Evolutionary conservation across 2,888 invertebrate genomes (phyloP), one percentile per base, ranked within the genome.

Genomic region (Hanleya hanleyi): DNA sequence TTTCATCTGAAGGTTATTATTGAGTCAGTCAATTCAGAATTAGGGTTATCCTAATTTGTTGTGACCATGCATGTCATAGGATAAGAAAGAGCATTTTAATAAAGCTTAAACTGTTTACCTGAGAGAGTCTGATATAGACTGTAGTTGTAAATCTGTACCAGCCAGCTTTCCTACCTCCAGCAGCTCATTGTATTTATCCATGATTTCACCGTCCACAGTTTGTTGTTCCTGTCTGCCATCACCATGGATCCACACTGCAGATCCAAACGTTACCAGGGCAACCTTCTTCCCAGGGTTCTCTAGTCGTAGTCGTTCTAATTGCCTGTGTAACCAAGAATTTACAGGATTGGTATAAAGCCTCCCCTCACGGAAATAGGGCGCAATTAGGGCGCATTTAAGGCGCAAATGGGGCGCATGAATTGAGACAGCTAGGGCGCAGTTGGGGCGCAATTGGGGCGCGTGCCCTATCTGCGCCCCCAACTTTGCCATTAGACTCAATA

Each of bases 251-350:
- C 75, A 67, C n/a, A 87, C 82, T 1, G 80, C 78, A 22, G 81
- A 81, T 1, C 81, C 83, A 74, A 88, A 88, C 9, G 79, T 80
- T 6, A 84, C 80, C 51, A 88, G 67, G 47, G 83, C 81, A 33
- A 87, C 84, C 66, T 77, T 76, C 61, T 84, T 85, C n/a, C 84
- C 80, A 12, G 86, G 86, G 15, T 83, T 69, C 64, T 87, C 87
- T 9, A 81, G 70, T 49, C 84, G 80, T 61, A 87, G 70, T 41
- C 83, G 78, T 71, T 87, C 86, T 49, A 86, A 67, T 66, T 86
- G 86, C 68, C 88, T 88, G 81, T 3, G n/a, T n/a, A n/a, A n/a
- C n/a, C n/a, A n/a, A n/a, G n/a, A n/a, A n/a, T n/a, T n/a, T n/a
- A n/a, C n/a, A n/a, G n/a, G n/a, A n/a, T n/a, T n/a, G n/a, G n/a